A percentile compares a stretch with the other conserved stretches of the same genome.
Evolutionary conservation across 92 coral and sea anemone genomes (phyloP).

Genomic region (Plumapathes pennacea): DNA sequence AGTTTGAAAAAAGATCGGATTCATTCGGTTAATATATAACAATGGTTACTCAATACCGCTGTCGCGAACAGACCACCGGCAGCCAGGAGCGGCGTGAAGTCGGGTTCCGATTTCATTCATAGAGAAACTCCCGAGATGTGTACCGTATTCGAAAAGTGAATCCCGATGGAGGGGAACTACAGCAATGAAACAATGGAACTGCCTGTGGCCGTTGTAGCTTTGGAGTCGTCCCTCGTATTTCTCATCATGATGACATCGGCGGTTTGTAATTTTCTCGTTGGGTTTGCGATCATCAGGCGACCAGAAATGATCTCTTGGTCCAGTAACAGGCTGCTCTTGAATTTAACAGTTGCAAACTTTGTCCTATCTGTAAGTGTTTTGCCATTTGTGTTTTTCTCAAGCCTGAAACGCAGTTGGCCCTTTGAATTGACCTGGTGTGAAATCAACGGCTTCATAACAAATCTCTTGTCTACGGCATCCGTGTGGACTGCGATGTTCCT

Average conservation of each 20-base stretch:
- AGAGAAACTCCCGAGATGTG: too few relatives aligned
- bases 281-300: conserved; percentile 62
- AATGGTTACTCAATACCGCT: too few relatives aligned
- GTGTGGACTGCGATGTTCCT: conserved; percentile 75
- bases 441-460: conserved; percentile 72
- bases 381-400: conserved; percentile 81
- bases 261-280: conserved; percentile 80
- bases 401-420: conserved; percentile 65
- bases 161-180: too few relatives aligned
- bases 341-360: conserved; percentile 75
- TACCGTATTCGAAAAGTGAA: too few relatives aligned
- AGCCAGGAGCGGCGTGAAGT: too few relatives aligned
- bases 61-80: too few relatives aligned
- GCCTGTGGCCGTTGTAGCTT: conserved; percentile 23
- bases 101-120: too few relatives aligned
- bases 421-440: conserved; percentile 85
- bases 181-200: neutral
- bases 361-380: conserved; percentile 58
- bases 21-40: too few relatives aligned
- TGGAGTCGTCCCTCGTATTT: conserved; percentile 59
- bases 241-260: conserved; percentile 65
- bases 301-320: conserved; percentile 64
- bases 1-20: too few relatives aligned
- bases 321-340: conserved; percentile 84
- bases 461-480: conserved; percentile 69